These are phyloP conservation scores for Megaceryle maxima DNA, from an alignment of 2,113 vertebrate genomes.

Conservation along the genomic window DNA sequence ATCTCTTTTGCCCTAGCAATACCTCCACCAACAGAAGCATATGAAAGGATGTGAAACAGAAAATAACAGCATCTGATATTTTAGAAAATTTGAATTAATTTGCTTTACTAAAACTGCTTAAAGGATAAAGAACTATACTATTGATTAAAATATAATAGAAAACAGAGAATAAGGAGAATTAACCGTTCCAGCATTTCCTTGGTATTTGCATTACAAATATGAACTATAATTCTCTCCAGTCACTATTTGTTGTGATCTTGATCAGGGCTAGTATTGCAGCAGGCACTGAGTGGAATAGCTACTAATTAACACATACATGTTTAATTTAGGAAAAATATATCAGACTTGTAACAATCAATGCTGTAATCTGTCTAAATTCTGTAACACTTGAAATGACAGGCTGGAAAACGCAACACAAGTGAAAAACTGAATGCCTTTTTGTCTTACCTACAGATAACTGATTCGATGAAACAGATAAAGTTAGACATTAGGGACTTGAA, in stretches of 20 bases:
- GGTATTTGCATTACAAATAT: neutral
- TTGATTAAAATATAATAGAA: neutral
- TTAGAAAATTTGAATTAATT: neutral
- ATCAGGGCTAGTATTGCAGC: neutral
- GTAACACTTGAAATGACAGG: neutral
- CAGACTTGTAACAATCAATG: neutral
- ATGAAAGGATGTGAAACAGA: neutral
- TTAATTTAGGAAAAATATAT: neutral
- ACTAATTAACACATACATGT: neutral
- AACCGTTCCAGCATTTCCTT: neutral
- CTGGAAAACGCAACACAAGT: neutral
- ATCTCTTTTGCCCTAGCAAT: neutral
- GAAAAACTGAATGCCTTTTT: neutral
- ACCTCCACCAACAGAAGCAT: neutral
- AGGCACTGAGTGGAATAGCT: neutral
- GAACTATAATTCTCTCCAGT: neutral
- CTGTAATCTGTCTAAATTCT: neutral
- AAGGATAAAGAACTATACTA: neutral
- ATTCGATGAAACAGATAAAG: neutral
- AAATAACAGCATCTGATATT: neutral
- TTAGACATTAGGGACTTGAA: neutral
- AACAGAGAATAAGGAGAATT: neutral
- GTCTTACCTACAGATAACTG: neutral
- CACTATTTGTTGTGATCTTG: neutral
- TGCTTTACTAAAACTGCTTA: neutral